Evolutionary conservation across 1,140 invertebrate genomes (phyloP).

Genomic region (Sinonovacula constricta): DNA sequence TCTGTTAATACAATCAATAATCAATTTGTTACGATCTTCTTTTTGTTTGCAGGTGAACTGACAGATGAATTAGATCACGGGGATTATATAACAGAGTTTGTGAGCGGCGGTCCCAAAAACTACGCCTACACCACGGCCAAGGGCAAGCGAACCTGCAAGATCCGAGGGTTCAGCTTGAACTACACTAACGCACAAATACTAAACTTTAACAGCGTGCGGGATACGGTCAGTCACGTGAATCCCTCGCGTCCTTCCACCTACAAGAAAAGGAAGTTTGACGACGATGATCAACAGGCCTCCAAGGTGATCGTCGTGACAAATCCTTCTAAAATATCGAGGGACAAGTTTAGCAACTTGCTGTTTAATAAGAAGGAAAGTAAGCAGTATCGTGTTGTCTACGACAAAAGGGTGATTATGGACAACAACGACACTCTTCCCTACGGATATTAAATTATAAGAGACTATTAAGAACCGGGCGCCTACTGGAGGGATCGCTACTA

Average conservation of each 20-base stretch:
- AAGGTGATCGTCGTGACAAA: conserved; percentile 33
- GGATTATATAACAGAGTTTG: conserved; percentile 54
- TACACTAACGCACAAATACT: conserved; percentile 43
- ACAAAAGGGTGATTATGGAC: conserved; percentile 40
- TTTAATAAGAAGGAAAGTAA: conserved; percentile 42
- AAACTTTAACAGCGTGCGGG: conserved; percentile 43
- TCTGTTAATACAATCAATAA: no score
- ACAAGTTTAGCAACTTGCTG: conserved; percentile 21
- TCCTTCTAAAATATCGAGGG: conserved; percentile 39
- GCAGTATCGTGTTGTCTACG: conserved; percentile 44
- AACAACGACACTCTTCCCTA: conserved; percentile 47
- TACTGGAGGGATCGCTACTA: no score
- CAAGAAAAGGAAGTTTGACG: conserved; percentile 14
- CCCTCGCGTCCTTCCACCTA: not conserved
- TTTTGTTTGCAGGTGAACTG: conserved; percentile 48
- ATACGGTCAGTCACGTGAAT: not conserved
- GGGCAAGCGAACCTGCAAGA: conserved; percentile 44
- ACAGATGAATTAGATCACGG: conserved; percentile 48
- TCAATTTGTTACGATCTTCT: not conserved
- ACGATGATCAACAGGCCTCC: not conserved
- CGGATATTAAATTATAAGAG: conserved; percentile 38
- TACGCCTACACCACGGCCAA: conserved; percentile 51
- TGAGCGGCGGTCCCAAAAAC: conserved; percentile 56
- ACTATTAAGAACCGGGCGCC: not conserved
- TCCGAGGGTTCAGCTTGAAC: conserved; percentile 53